These are phyloP conservation scores for Cyanocitta stelleri DNA, from an alignment of 2,113 vertebrate genomes.

Conservation along the genomic window DNA sequence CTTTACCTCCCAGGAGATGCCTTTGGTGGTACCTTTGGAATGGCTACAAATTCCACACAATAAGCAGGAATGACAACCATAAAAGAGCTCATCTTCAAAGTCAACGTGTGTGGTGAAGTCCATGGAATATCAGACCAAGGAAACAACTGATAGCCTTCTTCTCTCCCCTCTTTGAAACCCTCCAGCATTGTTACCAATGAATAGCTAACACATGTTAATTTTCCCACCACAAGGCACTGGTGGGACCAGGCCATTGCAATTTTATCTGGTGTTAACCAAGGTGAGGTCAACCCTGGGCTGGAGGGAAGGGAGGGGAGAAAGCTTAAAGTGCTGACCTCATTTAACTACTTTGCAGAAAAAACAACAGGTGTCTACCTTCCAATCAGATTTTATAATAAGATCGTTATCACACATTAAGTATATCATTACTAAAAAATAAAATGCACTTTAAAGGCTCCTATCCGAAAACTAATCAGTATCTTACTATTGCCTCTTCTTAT, in stretches of 20 bases:
- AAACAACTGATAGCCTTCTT: neutral
- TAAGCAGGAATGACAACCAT: neutral
- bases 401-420: constrained; percentile 21
- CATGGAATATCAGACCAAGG: neutral
- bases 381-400: constrained; percentile 44
- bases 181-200: neutral
- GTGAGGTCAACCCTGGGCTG: constrained; percentile 3
- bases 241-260: neutral
- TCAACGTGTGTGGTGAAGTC: neutral
- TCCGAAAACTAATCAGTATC: neutral
- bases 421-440: constrained; percentile 33
- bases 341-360: constrained; percentile 27
- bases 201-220: neutral
- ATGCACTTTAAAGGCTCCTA: neutral
- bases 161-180: neutral
- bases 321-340: constrained; percentile 41
- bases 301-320: constrained; percentile 39
- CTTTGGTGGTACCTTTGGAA: neutral
- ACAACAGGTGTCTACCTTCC: constrained; percentile 41
- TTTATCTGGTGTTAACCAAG: constrained; percentile 18
- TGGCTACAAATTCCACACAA: neutral
- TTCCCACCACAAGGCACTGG: neutral
- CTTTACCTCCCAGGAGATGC: neutral
- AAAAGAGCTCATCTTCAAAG: neutral
- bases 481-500: constrained; percentile 6